Conservation (phyloP, 2,113 vertebrate genomes). For the Mionectes macconnelli region DNA sequence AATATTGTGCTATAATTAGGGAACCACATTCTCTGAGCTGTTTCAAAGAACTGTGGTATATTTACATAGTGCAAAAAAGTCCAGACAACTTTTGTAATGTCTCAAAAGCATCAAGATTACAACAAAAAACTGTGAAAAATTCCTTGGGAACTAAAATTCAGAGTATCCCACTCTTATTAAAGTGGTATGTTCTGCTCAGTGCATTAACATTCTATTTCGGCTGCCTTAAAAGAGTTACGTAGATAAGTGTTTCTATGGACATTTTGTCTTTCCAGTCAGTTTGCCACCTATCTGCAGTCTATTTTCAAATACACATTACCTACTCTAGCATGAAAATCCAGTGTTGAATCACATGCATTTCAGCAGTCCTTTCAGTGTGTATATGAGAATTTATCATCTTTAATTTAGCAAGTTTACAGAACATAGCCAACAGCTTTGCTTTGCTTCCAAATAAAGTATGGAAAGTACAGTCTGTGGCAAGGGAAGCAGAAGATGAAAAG, state of each 20-base stretch:
- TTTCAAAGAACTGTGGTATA: not conserved
- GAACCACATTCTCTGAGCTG: not conserved
- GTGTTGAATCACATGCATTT: not conserved
- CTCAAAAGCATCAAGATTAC: not conserved
- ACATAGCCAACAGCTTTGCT: conserved; percentile 48
- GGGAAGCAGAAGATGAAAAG: conserved; percentile 49
- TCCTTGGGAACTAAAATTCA: not conserved
- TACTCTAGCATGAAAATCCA: not conserved
- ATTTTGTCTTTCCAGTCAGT: conserved; percentile 1
- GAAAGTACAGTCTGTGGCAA: conserved; percentile 48
- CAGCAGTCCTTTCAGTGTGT: conserved; percentile 27
- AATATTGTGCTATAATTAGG: not conserved
- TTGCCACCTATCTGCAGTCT: not conserved
- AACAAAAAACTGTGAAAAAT: not conserved
- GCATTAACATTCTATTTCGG: not conserved
- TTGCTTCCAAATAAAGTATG: conserved; percentile 68
- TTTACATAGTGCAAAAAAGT: not conserved
- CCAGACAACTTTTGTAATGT: not conserved
- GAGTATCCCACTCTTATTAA: not conserved
- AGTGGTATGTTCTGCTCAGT: not conserved
- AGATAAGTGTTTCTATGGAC: not conserved
- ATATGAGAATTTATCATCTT: conserved; percentile 35
- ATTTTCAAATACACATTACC: not conserved
- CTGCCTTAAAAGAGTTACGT: not conserved
- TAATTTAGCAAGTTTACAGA: conserved; percentile 59